Evolutionary conservation across 2,888 invertebrate genomes (phyloP).

Genomic region (Dynastes tityus): DNA sequence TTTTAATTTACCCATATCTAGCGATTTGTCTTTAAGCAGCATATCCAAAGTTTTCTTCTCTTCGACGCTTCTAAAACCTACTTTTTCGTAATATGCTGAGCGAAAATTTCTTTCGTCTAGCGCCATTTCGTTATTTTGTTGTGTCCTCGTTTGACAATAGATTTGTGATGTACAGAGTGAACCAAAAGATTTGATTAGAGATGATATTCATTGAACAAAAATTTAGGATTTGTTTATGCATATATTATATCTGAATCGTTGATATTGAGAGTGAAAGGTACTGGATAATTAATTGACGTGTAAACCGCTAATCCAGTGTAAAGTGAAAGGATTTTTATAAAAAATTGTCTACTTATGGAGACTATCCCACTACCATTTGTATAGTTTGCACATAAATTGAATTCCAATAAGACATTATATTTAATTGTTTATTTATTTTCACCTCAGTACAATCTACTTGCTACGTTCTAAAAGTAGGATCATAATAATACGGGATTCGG

Average conservation of each 20-base stretch:
- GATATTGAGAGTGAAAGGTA: neutral
- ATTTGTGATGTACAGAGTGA: neutral
- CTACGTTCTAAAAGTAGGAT: conserved; percentile 12
- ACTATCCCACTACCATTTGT: too few species aligned
- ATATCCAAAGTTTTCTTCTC: conserved; percentile 93
- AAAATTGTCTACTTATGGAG: too few species aligned
- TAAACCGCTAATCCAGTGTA: too few species aligned
- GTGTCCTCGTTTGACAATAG: neutral
- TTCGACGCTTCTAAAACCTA: conserved; percentile 92
- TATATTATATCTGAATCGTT: neutral
- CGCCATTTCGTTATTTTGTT: conserved; percentile 66
- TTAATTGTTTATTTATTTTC: neutral
- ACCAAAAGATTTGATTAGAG: neutral
- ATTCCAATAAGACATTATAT: too few species aligned
- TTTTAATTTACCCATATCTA: conserved; percentile 84
- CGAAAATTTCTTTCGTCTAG: conserved; percentile 86
- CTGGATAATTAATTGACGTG: too few species aligned
- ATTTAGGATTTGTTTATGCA: neutral
- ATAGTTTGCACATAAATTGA: too few species aligned
- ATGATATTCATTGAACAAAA: too few species aligned
- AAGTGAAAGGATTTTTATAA: too few species aligned
- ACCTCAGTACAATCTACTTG: neutral
- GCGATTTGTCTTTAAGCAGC: conserved; percentile 87
- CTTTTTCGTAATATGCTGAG: conserved; percentile 88
- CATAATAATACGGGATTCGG: conserved; percentile 31